Evolutionary conservation across 2,888 invertebrate species (phyloP).

Genomic region (Conops quadrifasciatus): DNA sequence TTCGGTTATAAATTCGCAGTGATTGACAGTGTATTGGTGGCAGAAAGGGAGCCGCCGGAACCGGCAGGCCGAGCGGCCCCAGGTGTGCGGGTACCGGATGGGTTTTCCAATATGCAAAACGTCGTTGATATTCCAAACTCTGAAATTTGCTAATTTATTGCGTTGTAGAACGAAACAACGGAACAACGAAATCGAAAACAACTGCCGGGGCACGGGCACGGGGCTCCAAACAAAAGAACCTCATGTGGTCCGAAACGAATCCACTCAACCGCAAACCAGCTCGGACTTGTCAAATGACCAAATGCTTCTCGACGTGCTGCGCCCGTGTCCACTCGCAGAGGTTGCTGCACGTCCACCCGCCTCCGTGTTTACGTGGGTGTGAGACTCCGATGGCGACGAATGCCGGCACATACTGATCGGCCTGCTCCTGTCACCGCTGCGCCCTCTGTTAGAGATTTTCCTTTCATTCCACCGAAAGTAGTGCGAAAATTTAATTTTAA

Average conservation of each 20-base stretch:
- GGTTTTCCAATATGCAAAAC: conserved; percentile 5
- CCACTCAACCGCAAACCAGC: neutral
- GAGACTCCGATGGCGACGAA: conserved; percentile 2
- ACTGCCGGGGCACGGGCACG: neutral
- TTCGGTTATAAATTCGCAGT: conserved; percentile 23
- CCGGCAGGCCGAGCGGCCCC: neutral
- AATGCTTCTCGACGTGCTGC: conserved; percentile 1
- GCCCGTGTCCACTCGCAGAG: neutral
- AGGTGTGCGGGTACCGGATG: neutral
- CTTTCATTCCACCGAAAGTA: conserved; percentile 14
- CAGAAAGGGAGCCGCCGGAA: neutral
- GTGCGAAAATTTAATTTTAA: conserved; percentile 37
- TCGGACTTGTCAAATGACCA: conserved; percentile 10
- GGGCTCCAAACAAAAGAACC: conserved; percentile 10
- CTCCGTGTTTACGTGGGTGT: conserved; percentile 5
- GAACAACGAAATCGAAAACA: conserved; percentile 17
- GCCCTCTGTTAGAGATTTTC: conserved; percentile 1
- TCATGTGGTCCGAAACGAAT: conserved; percentile 13
- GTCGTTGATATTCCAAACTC: conserved; percentile 25
- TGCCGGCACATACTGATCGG: neutral
- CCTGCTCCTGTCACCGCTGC: neutral
- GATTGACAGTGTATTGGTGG: conserved; percentile 15
- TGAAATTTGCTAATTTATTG: conserved; percentile 32
- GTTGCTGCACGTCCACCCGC: conserved; percentile 9
- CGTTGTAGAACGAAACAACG: neutral